Evolutionary conservation across 2,888 invertebrate genomes (phyloP).

Genomic region (Deladenus siricidicola): DNA sequence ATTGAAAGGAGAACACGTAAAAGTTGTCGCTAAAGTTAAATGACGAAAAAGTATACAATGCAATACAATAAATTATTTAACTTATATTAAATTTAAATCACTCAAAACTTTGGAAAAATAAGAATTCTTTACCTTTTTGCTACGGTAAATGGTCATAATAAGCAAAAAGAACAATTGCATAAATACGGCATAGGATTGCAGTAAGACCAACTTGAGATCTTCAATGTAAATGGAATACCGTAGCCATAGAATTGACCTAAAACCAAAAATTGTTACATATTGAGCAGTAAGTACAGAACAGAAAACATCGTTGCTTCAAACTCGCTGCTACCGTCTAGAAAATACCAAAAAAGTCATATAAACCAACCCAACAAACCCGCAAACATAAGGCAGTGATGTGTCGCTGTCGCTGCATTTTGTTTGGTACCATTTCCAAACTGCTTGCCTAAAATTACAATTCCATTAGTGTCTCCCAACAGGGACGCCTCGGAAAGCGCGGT

Average conservation of each 20-base stretch:
- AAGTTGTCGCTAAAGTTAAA: constrained; percentile 32
- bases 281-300: too few species aligned
- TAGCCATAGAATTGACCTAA: constrained; percentile 47
- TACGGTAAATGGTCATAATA: constrained; percentile 40
- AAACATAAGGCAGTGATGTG: constrained; percentile 47
- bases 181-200: constrained; percentile 42
- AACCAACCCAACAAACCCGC: constrained; percentile 45
- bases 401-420: constrained; percentile 43
- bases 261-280: too few species aligned
- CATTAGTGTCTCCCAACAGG: too few species aligned
- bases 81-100: too few species aligned
- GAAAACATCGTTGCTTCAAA: too few species aligned
- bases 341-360: too few species aligned
- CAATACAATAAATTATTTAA: too few species aligned
- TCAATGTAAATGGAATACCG: constrained; percentile 47
- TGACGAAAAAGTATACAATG: too few species aligned
- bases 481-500: too few species aligned
- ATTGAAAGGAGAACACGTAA: constrained; percentile 31
- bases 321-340: too few species aligned
- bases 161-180: constrained; percentile 48
- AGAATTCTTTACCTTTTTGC: constrained; percentile 40
- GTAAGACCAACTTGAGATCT: constrained; percentile 44
- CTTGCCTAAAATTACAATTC: constrained; percentile 45
- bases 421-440: constrained; percentile 50
- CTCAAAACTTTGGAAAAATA: too few species aligned